Conservation (phyloP, 2,113 vertebrate species). For the Microtus ochrogaster region DNA sequence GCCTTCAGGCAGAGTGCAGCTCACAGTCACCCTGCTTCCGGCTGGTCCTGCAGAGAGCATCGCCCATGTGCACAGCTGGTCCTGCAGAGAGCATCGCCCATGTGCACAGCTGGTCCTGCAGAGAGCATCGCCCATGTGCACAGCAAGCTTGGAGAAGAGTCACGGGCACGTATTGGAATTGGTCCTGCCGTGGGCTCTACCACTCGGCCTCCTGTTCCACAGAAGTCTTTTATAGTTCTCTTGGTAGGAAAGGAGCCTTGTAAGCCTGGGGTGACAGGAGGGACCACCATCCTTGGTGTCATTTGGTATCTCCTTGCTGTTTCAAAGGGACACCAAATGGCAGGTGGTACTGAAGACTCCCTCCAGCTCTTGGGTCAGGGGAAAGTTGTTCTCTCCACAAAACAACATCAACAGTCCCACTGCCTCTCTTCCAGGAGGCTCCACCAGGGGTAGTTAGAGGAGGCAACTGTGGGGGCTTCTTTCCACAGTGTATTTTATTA, state of each 20-base stretch:
- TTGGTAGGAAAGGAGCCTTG: background rate
- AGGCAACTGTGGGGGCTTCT: conserved; percentile 61
- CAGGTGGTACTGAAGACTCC: background rate
- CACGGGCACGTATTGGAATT: background rate
- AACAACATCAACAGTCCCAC: background rate
- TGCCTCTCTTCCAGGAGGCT: background rate
- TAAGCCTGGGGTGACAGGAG: background rate
- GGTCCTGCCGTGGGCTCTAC: background rate
- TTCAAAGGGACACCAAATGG: background rate
- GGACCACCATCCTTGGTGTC: background rate
- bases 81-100: too few species aligned
- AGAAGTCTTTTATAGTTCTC: background rate
- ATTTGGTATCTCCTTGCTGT: background rate
- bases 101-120: background rate
- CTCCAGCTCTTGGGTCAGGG: background rate
- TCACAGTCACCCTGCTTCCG: background rate
- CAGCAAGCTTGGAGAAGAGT: background rate
- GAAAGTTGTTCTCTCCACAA: background rate
- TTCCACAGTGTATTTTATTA: conserved; percentile 48
- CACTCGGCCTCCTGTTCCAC: background rate
- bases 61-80: too few species aligned
- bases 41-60: too few species aligned
- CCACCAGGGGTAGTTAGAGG: conserved; percentile 45
- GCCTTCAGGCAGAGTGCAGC: background rate
- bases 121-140: background rate